These are phyloP conservation scores for Cynopterus brachyotis DNA, from an alignment of 2,113 vertebrate genomes.

Conservation along the genomic window DNA sequence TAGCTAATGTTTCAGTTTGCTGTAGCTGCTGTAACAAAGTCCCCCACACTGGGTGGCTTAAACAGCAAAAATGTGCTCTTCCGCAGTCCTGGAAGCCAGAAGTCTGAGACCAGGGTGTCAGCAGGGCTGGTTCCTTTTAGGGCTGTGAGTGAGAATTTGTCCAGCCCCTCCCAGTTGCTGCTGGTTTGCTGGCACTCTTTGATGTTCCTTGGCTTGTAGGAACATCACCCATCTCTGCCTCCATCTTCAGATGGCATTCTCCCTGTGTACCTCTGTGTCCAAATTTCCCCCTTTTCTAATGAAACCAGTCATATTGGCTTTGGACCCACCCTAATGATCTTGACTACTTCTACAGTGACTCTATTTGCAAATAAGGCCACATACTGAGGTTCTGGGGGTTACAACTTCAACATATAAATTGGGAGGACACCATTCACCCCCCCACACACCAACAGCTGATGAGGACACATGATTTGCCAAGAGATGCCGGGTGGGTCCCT, in stretches of 20 bases:
- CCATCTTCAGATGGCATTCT: no score
- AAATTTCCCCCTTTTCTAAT: neutral
- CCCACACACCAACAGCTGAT: neutral
- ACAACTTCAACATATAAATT: neutral
- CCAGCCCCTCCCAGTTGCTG: neutral
- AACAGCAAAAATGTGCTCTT: no score
- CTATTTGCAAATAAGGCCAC: neutral
- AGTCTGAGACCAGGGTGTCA: fast-evolving
- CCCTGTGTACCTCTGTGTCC: neutral
- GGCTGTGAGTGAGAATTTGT: neutral
- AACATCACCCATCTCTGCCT: neutral
- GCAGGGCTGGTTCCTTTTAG: neutral
- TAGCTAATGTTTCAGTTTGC: neutral
- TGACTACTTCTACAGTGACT: neutral
- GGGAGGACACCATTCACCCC: neutral
- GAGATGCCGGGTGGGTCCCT: neutral
- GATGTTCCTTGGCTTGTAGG: neutral
- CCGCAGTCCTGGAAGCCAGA: neutral
- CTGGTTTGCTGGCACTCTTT: neutral
- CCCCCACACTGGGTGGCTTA: fast-evolving
- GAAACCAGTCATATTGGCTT: neutral
- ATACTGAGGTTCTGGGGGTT: neutral
- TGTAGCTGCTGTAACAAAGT: neutral
- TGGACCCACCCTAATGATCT: neutral
- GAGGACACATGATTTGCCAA: neutral